Conservation (phyloP, 35 echinoderm and acorn worm genomes). For the Apostichopus parvimensis region DNA sequence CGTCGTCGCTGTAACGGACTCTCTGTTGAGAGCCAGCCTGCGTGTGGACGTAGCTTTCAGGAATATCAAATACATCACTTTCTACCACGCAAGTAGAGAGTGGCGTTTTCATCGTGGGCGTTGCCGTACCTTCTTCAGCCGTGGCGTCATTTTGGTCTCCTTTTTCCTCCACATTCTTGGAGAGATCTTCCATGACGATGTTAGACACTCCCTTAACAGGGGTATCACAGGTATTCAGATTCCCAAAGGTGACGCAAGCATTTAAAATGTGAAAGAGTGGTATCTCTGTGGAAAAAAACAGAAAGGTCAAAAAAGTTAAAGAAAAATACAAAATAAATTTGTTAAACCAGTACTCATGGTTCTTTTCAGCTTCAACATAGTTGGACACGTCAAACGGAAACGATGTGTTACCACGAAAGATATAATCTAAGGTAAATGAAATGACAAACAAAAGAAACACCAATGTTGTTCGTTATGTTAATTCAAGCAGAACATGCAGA, state of each 20-base stretch:
- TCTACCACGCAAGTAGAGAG: slow-evolving; percentile 79
- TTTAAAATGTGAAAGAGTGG: slow-evolving; percentile 99
- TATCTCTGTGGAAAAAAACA: slow-evolving; percentile 72
- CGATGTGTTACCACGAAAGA: too few relatives aligned
- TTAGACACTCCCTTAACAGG: slow-evolving; percentile 75
- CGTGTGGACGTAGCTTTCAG: slow-evolving; percentile 54
- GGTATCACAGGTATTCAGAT: slow-evolving; percentile 71
- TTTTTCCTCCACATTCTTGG: background rate
- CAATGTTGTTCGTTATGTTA: too few relatives aligned
- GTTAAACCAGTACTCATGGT: too few relatives aligned
- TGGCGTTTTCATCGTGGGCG: background rate
- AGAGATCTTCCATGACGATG: slow-evolving; percentile 69
- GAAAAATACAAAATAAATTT: too few relatives aligned
- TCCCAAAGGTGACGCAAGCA: slow-evolving; percentile 95
- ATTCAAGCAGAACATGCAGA: too few relatives aligned
- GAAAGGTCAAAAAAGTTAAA: background rate
- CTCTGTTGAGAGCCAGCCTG: slow-evolving; percentile 54
- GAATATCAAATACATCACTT: slow-evolving; percentile 82
- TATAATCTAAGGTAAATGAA: too few relatives aligned
- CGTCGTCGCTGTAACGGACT: slow-evolving; percentile 80
- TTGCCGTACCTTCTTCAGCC: background rate
- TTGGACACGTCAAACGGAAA: too few relatives aligned
- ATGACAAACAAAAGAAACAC: too few relatives aligned
- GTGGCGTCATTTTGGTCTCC: background rate
- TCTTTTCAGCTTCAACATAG: too few relatives aligned